Evolutionary conservation across 2,888 invertebrate species (phyloP).

Genomic region (Caenorhabditis parvicauda): DNA sequence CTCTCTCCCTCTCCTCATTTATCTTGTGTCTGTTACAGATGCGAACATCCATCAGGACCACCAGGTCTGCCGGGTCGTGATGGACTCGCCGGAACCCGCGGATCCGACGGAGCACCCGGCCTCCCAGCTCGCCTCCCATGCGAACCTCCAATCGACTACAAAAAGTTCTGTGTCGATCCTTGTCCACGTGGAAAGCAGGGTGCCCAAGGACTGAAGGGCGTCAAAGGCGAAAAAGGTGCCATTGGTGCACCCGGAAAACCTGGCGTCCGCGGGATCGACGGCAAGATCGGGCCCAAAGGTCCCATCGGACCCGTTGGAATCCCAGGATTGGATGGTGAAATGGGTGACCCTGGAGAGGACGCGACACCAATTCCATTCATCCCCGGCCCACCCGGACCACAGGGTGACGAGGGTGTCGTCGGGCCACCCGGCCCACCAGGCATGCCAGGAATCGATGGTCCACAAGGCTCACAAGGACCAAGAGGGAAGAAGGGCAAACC

Average conservation of each 20-base stretch:
- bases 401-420: conserved; percentile 39
- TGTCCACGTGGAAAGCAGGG: conserved; percentile 57
- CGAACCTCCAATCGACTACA: conserved; percentile 49
- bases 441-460: conserved; percentile 52
- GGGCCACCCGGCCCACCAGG: conserved; percentile 50
- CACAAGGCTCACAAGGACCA: conserved; percentile 45
- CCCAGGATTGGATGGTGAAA: conserved; percentile 51
- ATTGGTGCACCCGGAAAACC: conserved; percentile 39
- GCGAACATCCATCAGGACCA: conserved; percentile 47
- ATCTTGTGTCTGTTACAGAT: conserved; percentile 17
- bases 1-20: neutral
- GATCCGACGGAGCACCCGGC: conserved; percentile 43
- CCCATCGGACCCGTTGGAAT: conserved; percentile 39
- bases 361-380: conserved; percentile 56
- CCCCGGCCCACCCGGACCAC: conserved; percentile 50
- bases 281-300: conserved; percentile 26
- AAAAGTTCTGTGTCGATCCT: conserved; percentile 52
- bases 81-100: conserved; percentile 44
- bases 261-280: conserved; percentile 39
- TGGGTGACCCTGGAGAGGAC: conserved; percentile 54
- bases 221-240: conserved; percentile 47
- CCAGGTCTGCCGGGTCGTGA: conserved; percentile 53
- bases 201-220: conserved; percentile 43
- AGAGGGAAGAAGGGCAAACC: conserved; percentile 47
- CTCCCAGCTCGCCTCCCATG: conserved; percentile 57